These are phyloP conservation scores for Liolophura sinensis DNA, from an alignment of 1,140 invertebrate species.

Conservation along the genomic window DNA sequence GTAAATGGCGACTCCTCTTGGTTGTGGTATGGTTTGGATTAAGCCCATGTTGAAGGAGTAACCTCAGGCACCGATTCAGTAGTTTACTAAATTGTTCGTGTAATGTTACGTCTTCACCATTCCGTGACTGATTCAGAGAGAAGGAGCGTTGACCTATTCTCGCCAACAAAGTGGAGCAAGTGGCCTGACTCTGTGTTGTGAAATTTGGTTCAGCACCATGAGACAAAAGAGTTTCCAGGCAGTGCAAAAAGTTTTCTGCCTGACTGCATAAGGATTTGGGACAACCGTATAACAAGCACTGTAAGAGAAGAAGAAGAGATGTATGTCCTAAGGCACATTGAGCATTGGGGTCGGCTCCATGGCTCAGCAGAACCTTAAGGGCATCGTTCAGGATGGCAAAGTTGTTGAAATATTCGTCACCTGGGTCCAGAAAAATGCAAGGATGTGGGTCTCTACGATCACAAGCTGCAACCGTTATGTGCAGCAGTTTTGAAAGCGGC, in stretches of 20 bases:
- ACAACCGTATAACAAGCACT: constrained; percentile 41
- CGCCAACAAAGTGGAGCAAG: constrained; percentile 33
- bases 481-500: constrained; percentile 44
- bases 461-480: constrained; percentile 43
- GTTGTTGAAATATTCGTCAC: constrained; percentile 38
- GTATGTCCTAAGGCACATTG: constrained; percentile 45
- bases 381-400: constrained; percentile 31
- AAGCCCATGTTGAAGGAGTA: constrained; percentile 42
- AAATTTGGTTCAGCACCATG: constrained; percentile 46
- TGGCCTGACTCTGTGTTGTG: constrained; percentile 22
- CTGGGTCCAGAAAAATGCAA: not conserved
- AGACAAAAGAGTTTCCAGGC: constrained; percentile 30
- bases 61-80: constrained; percentile 29
- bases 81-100: constrained; percentile 30
- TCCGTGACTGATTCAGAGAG: too few relatives aligned
- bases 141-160: constrained; percentile 34
- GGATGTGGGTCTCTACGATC: constrained; percentile 1
- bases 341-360: constrained; percentile 35
- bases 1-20: constrained; percentile 23
- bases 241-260: constrained; percentile 24
- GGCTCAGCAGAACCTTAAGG: constrained; percentile 34
- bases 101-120: constrained; percentile 1
- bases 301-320: constrained; percentile 40
- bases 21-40: constrained; percentile 42
- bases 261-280: constrained; percentile 28